Evolutionary conservation across 2,797 vertebrate species (phyloP).

Genomic region (Psittacula derbiana): DNA sequence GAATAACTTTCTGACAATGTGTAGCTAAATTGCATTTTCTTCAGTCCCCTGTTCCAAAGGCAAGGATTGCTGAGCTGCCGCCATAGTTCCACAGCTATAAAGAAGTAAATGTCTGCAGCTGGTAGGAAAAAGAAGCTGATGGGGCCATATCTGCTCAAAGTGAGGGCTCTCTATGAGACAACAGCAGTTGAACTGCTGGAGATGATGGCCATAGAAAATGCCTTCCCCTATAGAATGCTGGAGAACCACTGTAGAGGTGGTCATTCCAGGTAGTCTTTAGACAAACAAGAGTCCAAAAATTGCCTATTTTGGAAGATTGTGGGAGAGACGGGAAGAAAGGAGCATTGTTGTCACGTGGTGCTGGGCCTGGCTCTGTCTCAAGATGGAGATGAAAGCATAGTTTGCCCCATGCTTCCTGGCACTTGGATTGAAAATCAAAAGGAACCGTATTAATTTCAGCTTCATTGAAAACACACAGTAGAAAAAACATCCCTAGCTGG

Average conservation of each 20-base stretch:
- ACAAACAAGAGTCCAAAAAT: background rate
- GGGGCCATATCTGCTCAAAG: background rate
- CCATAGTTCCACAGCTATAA: background rate
- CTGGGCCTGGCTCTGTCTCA: background rate
- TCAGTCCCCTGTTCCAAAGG: background rate
- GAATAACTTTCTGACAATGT: background rate
- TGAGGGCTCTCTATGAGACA: background rate
- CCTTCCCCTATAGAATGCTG: background rate
- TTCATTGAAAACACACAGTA: constrained; percentile 44
- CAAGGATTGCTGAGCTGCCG: background rate
- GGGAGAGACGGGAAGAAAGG: background rate
- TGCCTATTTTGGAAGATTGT: background rate
- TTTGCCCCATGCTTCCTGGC: background rate
- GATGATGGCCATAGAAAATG: background rate
- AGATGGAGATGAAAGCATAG: background rate
- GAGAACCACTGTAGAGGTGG: background rate
- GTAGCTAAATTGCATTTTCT: background rate
- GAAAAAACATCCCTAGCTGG: background rate
- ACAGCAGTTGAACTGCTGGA: background rate
- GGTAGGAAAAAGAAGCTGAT: background rate
- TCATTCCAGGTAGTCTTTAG: background rate
- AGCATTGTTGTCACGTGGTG: background rate
- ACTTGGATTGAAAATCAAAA: constrained; percentile 43
- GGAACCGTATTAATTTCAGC: constrained; percentile 54
- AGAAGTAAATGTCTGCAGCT: background rate